These are phyloP conservation scores for Drosophila punjabiensis DNA, from an alignment of 1,140 invertebrate species.

Conservation along the genomic window DNA sequence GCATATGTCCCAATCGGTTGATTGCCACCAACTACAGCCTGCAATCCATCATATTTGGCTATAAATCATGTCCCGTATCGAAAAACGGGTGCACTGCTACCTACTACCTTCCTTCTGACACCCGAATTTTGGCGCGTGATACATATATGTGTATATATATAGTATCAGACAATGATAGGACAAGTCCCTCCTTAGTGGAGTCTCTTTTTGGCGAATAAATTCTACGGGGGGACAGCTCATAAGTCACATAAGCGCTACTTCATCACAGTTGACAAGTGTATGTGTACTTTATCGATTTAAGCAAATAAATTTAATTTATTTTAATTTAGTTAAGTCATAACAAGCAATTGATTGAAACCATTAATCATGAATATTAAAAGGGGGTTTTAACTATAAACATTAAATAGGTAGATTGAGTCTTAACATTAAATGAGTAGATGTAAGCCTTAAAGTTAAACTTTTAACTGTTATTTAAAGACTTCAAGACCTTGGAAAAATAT, in stretches of 20 bases:
- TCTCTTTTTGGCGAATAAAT: neutral
- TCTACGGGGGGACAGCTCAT: neutral
- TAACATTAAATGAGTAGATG: neutral
- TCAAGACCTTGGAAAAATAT: neutral
- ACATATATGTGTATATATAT: constrained; percentile 15
- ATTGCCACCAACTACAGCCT: constrained; percentile 48
- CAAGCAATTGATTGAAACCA: constrained; percentile 6
- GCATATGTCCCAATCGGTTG: constrained; percentile 63
- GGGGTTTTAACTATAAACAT: neutral
- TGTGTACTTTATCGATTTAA: neutral
- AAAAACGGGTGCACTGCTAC: constrained; percentile 30
- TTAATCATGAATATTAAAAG: constrained; percentile 9
- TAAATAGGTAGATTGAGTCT: neutral
- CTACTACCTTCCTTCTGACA: constrained; percentile 18
- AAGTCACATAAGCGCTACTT: constrained; percentile 18
- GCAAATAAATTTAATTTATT: constrained; percentile 4
- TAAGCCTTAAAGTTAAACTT: neutral
- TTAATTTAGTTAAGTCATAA: constrained; percentile 26
- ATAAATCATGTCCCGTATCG: constrained; percentile 69
- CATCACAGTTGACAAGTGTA: neutral
- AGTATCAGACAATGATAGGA: constrained; percentile 21
- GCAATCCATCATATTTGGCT: constrained; percentile 67
- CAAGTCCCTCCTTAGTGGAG: neutral
- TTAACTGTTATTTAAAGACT: neutral
- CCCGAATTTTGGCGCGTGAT: constrained; percentile 54